phyloP scores from a whole-genome alignment of 2,797 vertebrate genomes.

The Adelosebastes latens region DNA sequence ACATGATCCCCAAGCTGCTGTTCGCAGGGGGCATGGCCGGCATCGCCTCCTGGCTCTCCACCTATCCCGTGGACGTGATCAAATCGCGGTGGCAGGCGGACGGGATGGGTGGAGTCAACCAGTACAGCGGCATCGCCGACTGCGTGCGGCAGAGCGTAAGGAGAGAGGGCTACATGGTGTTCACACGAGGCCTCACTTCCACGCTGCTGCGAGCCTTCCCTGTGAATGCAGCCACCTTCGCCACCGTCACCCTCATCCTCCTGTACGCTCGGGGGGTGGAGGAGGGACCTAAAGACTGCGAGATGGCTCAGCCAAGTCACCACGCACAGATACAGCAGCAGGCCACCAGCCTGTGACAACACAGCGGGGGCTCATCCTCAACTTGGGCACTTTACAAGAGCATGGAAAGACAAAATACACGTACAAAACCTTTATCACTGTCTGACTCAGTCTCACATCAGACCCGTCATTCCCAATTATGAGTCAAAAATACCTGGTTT shows the following conservation, averaged over 20 bases:
- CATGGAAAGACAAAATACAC: neutral
- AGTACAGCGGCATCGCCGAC: constrained; percentile 91
- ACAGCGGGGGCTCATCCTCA: neutral
- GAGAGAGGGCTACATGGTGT: constrained; percentile 92
- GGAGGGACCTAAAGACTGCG: constrained; percentile 79
- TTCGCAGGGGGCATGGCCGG: constrained; percentile 94
- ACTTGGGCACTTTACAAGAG: constrained; percentile 58
- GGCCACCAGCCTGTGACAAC: constrained; percentile 83
- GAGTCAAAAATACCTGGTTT: constrained; percentile 15
- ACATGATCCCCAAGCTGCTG: constrained; percentile 94
- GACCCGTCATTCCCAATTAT: constrained; percentile 44
- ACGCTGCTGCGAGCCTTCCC: constrained; percentile 96
- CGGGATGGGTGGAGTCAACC: constrained; percentile 86
- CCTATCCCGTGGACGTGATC: constrained; percentile 95
- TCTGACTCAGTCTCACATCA: constrained; percentile 7
- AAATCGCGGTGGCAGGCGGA: constrained; percentile 97
- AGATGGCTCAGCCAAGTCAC: constrained; percentile 68
- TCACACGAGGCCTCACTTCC: constrained; percentile 94
- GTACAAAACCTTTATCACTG: neutral
- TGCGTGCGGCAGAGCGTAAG: constrained; percentile 90
- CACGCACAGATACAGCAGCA: constrained; percentile 51
- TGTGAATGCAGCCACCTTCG: constrained; percentile 95
- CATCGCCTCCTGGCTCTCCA: constrained; percentile 95
- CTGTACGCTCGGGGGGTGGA: constrained; percentile 86
- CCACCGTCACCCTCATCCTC: constrained; percentile 94